Percentiles rank a stretch among this genome's conserved stretches.
Conservation (phyloP, 2,888 invertebrate genomes). For the Phania funesta region DNA sequence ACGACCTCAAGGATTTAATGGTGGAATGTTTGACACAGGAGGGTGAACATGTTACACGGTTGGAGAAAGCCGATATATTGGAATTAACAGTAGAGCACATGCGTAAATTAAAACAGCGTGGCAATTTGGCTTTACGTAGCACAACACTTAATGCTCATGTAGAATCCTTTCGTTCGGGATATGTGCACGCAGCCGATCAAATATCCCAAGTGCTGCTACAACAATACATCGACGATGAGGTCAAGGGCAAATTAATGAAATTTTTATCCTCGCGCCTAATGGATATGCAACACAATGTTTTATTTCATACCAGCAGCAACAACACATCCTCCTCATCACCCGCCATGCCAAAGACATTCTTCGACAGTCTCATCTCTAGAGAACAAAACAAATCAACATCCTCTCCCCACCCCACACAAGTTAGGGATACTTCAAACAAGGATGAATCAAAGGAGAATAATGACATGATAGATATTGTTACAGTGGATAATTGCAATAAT, state of each 20-base stretch:
- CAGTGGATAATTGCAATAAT: slow-evolving; percentile 71
- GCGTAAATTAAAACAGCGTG: slow-evolving; percentile 88
- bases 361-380: slow-evolving; percentile 41
- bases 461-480: slow-evolving; percentile 74
- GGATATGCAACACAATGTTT: slow-evolving; percentile 74
- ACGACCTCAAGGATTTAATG: slow-evolving; percentile 94
- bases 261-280: slow-evolving; percentile 92
- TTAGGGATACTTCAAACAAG: slow-evolving; percentile 65
- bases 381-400: slow-evolving; percentile 24
- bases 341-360: slow-evolving; percentile 37
- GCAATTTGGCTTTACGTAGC: slow-evolving; percentile 84
- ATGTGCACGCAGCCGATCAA: slow-evolving; percentile 94
- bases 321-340: slow-evolving; percentile 4
- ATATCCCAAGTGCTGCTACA: slow-evolving; percentile 91
- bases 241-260: slow-evolving; percentile 87
- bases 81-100: slow-evolving; percentile 93
- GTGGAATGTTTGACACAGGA: slow-evolving; percentile 86
- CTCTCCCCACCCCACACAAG: slow-evolving; percentile 37
- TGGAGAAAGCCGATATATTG: slow-evolving; percentile 93
- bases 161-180: slow-evolving; percentile 93
- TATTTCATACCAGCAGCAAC: slow-evolving; percentile 19
- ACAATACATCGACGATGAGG: slow-evolving; percentile 83
- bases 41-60: slow-evolving; percentile 92
- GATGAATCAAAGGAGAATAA: slow-evolving; percentile 71
- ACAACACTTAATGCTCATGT: slow-evolving; percentile 83